Conservation (phyloP, 2,888 invertebrate genomes). For the Theretra japonica region DNA sequence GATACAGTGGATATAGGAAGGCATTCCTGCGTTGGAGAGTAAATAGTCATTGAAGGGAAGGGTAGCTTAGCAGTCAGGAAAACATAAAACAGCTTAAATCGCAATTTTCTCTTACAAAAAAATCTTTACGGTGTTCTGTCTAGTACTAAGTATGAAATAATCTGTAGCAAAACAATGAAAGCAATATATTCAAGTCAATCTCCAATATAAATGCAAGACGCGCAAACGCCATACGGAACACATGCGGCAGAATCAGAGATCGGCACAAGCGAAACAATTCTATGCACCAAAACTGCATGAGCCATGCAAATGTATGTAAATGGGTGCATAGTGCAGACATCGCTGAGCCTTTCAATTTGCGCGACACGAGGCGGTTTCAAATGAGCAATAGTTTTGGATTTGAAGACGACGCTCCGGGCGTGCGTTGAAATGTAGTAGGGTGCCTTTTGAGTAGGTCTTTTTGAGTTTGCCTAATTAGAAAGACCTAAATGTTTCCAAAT, state of each 20-base stretch:
- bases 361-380: constrained; percentile 13
- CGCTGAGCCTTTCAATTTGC: constrained; percentile 15
- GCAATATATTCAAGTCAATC: not conserved
- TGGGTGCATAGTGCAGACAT: constrained; percentile 9
- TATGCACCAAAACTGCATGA: not conserved
- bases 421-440: not conserved
- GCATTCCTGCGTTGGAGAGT: no score
- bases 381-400: constrained; percentile 11
- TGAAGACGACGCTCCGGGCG: constrained; percentile 9
- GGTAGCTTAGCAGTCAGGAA: no score
- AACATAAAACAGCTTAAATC: no score
- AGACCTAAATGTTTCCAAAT: no score
- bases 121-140: no score
- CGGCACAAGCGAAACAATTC: constrained; percentile 1
- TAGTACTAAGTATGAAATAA: no score
- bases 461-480: no score
- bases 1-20: no score
- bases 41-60: no score
- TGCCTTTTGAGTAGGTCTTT: not conserved
- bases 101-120: no score
- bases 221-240: not conserved
- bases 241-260: not conserved
- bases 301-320: constrained; percentile 30
- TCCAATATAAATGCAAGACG: constrained; percentile 11
- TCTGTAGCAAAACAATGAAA: not conserved